Base-by-base conservation (phyloP, 2,113 vertebrate species). In the Lanius ludovicianus region DNA sequence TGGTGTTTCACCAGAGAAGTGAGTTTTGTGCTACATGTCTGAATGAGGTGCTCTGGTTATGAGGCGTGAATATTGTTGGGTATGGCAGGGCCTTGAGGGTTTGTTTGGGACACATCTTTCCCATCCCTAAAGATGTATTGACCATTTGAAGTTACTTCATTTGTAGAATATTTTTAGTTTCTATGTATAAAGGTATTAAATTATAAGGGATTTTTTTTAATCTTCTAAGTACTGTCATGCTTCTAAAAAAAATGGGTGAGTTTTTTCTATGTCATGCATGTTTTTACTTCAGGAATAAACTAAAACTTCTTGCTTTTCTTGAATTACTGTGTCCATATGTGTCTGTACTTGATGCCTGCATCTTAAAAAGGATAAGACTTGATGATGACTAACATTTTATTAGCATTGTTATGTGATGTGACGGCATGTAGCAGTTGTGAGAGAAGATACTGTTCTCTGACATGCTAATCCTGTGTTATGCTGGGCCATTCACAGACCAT, bases 381-480 rank as follows among this genome's bases (percentile, higher is more conserved):
- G 78, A 73, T 93, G 69, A 76, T 82, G 82, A 33, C 41, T 89
- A 56, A 41, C 49, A 60, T 84, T 97, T 68, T 82, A 85, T 85
- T 93, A 57, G 53, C 87, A 71, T 68, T 87, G 68, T 82, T 94
- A 19, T 79, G 62, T 82, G 91, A 65, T 84, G 53, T 89, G 89
- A 76, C 95, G 91, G 91, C 74, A 79, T 65, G 87, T 95, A 89
- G 81, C 87, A 95, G 81, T 96, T 96, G 93, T 82, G 84, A 87
- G 89, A 75, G 57, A 69, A 91, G 91, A 55, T 74, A 56, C 52
- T 78, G 42, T 87, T 95, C 79, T 81, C 89, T 95, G 74, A 96
- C 89, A 89, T 78, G 42, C 67, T 95, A 95, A 95, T 91, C 93
- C 77, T 67, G 13, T 84, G 68, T 93, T 95, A 90, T 77, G 68